phyloP scores from a whole-genome alignment of 2,888 invertebrate genomes.

The Teleogryllus oceanicus region DNA sequence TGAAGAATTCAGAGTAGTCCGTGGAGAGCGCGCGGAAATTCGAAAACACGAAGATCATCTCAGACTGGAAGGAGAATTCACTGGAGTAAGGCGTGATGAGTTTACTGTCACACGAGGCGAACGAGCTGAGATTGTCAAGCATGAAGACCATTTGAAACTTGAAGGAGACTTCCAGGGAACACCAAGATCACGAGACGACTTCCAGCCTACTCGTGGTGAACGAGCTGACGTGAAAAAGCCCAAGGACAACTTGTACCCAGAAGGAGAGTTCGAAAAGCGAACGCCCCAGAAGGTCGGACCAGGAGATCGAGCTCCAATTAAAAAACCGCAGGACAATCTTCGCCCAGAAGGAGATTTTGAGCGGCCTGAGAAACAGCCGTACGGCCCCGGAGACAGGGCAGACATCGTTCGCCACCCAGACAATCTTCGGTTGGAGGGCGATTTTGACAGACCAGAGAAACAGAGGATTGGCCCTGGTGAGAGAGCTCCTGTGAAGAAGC shows the following conservation, averaged over 20 bases:
- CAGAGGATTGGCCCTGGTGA: slow-evolving; percentile 44
- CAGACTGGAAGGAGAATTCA: slow-evolving; percentile 48
- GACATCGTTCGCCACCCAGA: slow-evolving; percentile 51
- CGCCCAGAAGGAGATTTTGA: slow-evolving; percentile 54
- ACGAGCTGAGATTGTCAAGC: slow-evolving; percentile 40
- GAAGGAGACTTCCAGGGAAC: slow-evolving; percentile 49
- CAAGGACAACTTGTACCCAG: slow-evolving; percentile 41
- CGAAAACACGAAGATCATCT: slow-evolving; percentile 49
- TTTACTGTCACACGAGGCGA: slow-evolving; percentile 38
- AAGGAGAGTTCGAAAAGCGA: slow-evolving; percentile 46
- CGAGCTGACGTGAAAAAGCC: slow-evolving; percentile 40
- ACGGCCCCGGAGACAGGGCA: slow-evolving; percentile 52
- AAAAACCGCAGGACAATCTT: slow-evolving; percentile 39
- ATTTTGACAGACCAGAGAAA: slow-evolving; percentile 38
- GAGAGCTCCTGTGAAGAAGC: slow-evolving; percentile 45
- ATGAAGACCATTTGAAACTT: slow-evolving; percentile 45
- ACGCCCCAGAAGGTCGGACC: slow-evolving; percentile 39
- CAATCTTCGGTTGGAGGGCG: slow-evolving; percentile 41
- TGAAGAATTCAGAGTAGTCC: slow-evolving; percentile 44
- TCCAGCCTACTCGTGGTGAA: slow-evolving; percentile 40
- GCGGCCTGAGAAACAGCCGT: slow-evolving; percentile 43
- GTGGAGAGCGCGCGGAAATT: slow-evolving; percentile 40
- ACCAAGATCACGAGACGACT: slow-evolving; percentile 45
- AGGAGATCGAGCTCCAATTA: slow-evolving; percentile 44
- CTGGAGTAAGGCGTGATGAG: slow-evolving; percentile 47